Percentiles rank a stretch among this genome's conserved stretches.
Evolutionary conservation across 2,888 invertebrate genomes (phyloP).

Genomic region (Oscheius sp.): DNA sequence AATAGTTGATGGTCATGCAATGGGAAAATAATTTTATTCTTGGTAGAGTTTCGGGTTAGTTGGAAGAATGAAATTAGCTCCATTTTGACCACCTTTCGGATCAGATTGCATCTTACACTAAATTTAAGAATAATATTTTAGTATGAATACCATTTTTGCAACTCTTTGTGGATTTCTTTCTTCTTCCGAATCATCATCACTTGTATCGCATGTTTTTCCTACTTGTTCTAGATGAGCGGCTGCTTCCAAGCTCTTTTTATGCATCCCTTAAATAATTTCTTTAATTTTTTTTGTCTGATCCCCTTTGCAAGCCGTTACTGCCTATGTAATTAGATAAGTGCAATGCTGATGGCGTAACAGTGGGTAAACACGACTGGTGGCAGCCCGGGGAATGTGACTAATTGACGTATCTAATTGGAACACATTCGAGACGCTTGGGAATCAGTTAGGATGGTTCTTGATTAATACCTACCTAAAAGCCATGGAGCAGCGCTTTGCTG

Average conservation of each 20-base stretch:
- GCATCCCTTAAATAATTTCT: conserved; percentile 82
- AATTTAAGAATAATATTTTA: background rate
- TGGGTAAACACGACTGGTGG: conserved; percentile 27
- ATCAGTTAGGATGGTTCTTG: conserved; percentile 2
- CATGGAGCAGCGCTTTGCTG: conserved; percentile 85
- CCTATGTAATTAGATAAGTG: conserved; percentile 35
- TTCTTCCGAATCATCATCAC: conserved; percentile 54
- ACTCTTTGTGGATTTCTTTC: background rate
- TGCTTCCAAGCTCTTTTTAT: conserved; percentile 96
- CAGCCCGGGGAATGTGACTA: conserved; percentile 27
- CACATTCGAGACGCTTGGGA: conserved; percentile 36
- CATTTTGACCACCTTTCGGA: too few species aligned
- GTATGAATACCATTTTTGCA: background rate
- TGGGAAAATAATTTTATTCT: conserved; percentile 7
- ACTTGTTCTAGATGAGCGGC: conserved; percentile 89
- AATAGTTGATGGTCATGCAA: too few species aligned
- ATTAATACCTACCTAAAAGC: conserved; percentile 85
- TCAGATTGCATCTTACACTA: background rate
- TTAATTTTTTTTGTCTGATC: background rate
- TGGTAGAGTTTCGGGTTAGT: conserved; percentile 27
- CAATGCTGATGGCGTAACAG: conserved; percentile 32
- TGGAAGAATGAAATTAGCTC: conserved; percentile 20
- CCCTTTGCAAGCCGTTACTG: background rate
- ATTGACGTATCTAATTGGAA: conserved; percentile 33
- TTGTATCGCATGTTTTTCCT: conserved; percentile 50